Conservation (phyloP, 2,113 vertebrate species). For the Nothobranchius furzeri region DNA sequence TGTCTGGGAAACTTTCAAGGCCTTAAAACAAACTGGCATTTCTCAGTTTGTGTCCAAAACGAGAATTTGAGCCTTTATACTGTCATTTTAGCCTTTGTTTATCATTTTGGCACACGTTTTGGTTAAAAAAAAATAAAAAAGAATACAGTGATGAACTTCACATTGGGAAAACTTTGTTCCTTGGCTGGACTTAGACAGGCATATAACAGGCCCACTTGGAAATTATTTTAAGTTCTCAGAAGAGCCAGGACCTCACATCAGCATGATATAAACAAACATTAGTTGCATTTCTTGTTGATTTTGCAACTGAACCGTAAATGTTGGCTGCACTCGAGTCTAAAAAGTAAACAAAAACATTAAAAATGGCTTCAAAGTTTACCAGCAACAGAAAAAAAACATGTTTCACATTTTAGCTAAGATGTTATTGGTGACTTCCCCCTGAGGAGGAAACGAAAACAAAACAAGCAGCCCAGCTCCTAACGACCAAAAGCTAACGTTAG, state of each 20-base stretch:
- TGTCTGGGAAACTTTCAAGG: background rate
- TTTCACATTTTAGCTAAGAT: background rate
- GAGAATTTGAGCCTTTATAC: background rate
- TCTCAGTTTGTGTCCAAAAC: background rate
- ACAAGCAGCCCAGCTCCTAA: constrained; percentile 17
- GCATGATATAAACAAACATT: too few relatives aligned
- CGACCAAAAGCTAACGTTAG: constrained; percentile 56
- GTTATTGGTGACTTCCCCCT: constrained; percentile 1
- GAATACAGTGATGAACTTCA: too few relatives aligned
- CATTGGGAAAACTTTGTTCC: too few relatives aligned
- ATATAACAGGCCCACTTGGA: too few relatives aligned
- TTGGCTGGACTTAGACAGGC: too few relatives aligned
- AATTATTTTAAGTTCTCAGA: too few relatives aligned
- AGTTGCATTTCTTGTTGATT: too few relatives aligned
- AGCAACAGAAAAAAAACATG: background rate
- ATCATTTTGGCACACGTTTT: background rate
- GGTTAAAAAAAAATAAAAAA: background rate
- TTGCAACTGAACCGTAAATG: too few relatives aligned
- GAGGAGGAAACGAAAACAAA: constrained; percentile 24
- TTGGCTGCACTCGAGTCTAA: too few relatives aligned
- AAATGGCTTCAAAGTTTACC: background rate
- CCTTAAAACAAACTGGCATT: background rate
- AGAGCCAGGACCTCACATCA: too few relatives aligned
- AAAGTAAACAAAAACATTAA: too few relatives aligned
- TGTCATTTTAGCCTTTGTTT: background rate